Evolutionary conservation across 2,888 invertebrate genomes (phyloP), one percentile per base, ranked within the genome.

Genomic region (Aricia artaxerxes): DNA sequence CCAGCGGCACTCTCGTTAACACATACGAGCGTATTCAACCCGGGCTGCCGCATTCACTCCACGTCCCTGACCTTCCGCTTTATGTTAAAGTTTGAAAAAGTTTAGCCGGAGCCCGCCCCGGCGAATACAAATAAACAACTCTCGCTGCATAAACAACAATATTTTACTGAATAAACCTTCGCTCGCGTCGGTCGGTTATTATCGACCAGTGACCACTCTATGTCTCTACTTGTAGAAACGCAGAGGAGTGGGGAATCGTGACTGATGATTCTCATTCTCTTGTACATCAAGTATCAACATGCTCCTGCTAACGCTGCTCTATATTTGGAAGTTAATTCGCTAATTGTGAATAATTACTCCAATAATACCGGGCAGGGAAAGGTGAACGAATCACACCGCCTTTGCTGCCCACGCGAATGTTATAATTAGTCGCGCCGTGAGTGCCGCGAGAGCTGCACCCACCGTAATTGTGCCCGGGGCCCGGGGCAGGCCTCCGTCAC

Each of bases 41-140:
- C 64, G 64, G 31, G 69, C 38, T 35, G 4, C 69, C 35, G 69
- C 69, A 69, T 69, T 69, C 69, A 69, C 13, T 69, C 35, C 4
- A 69, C 13, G 69, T 38, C 69, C 69, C 35, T 69, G 69, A 69
- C 69, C 69, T 69, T 38, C 11, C 16, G 69, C 69, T 69, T 69
- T 69, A 69, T 38, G 69, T 13, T 13, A 69, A 69, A 13, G 35
- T 69, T 69, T 35, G 35, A 69, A 69, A 61, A 69, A 38, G 13
- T 69, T 61, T 16, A 35, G 4, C 13, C 5, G 35, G 9, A 69
- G 35, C 24, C 24, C 24, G 69, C 69, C 13, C 49, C 49, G 3
- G 11, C 49, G 64, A 4, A 69, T 69, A 69, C 69, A 38, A 69
- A 64, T 24, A 31, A 64, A 69, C 69, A 69, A 69, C 35, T 69